A percentile compares a stretch with the other conserved stretches of the same genome.
These are phyloP conservation scores for Hypercompe scribonia DNA, from an alignment of 2,888 invertebrate genomes.

Conservation along the genomic window DNA sequence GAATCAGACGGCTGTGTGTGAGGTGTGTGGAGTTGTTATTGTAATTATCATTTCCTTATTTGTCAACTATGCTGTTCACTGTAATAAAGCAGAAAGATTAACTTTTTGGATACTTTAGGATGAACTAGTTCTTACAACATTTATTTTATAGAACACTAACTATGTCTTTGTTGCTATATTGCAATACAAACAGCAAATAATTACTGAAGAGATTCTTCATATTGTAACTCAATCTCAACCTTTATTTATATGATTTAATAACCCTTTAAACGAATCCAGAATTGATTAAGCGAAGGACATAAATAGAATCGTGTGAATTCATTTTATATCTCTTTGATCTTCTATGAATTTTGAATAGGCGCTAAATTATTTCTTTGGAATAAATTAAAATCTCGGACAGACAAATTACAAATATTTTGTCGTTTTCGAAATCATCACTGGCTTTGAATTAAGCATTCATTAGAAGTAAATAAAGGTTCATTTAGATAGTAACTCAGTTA, in stretches of 20 bases:
- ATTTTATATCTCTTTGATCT: slow-evolving; percentile 12
- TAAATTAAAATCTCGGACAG: slow-evolving; percentile 4
- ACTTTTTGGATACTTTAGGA: neutral
- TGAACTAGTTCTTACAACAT: slow-evolving; percentile 13
- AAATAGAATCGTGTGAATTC: slow-evolving; percentile 33
- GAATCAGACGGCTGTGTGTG: too few relatives aligned
- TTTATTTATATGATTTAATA: slow-evolving; percentile 37
- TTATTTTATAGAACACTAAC: neutral
- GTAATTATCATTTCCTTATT: too few relatives aligned
- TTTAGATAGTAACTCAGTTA: neutral
- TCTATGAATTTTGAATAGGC: slow-evolving; percentile 7
- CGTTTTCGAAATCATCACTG: neutral
- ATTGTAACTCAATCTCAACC: slow-evolving; percentile 23
- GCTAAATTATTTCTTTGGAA: slow-evolving; percentile 8
- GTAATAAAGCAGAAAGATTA: neutral
- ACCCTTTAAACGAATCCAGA: slow-evolving; percentile 27
- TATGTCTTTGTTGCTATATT: neutral
- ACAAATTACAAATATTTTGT: slow-evolving; percentile 14
- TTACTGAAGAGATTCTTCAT: slow-evolving; percentile 24
- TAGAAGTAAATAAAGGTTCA: neutral
- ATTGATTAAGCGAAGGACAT: slow-evolving; percentile 42
- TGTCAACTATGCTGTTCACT: too few relatives aligned
- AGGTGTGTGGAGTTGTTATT: too few relatives aligned
- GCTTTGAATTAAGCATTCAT: neutral
- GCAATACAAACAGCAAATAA: slow-evolving; percentile 15